Conservation (phyloP, 35 echinoderm and acorn worm species). For the Ophiothrix spiculata region DNA sequence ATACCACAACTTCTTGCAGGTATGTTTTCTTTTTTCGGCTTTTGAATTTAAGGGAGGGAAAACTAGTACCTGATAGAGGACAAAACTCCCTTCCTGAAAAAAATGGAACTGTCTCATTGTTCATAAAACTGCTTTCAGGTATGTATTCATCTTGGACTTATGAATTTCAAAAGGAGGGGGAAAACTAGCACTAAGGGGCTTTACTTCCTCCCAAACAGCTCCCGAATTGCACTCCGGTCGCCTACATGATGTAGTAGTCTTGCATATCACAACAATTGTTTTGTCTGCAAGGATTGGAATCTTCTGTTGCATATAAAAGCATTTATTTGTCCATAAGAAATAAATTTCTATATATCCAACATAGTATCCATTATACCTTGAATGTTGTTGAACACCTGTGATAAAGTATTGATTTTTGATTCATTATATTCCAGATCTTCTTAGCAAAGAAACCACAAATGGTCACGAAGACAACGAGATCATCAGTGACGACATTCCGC, state of each 20-base stretch:
- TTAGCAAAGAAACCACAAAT: not conserved
- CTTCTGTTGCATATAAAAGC: too few species aligned
- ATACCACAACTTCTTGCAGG: not conserved
- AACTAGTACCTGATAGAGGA: constrained; percentile 49
- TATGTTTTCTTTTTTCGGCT: constrained; percentile 19
- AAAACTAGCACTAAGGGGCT: too few species aligned
- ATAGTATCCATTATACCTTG: too few species aligned
- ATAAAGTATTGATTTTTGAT: too few species aligned
- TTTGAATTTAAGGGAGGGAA: constrained; percentile 65
- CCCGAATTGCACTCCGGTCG: constrained; percentile 29
- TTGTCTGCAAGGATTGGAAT: too few species aligned
- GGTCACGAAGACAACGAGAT: not conserved
- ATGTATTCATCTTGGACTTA: too few species aligned
- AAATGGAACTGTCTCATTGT: not conserved
- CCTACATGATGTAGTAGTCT: constrained; percentile 45
- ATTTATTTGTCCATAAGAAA: too few species aligned
- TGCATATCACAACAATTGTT: too few species aligned
- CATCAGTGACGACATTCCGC: constrained; percentile 4
- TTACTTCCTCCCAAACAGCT: not conserved
- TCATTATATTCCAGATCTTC: constrained; percentile 10
- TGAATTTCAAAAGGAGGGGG: too few species aligned
- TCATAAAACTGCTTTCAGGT: not conserved
- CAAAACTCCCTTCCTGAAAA: not conserved
- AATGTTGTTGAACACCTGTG: too few species aligned
- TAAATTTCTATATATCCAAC: too few species aligned